phyloP scores from a whole-genome alignment of 1,140 invertebrate genomes.

The Andrena cerasifolii region DNA sequence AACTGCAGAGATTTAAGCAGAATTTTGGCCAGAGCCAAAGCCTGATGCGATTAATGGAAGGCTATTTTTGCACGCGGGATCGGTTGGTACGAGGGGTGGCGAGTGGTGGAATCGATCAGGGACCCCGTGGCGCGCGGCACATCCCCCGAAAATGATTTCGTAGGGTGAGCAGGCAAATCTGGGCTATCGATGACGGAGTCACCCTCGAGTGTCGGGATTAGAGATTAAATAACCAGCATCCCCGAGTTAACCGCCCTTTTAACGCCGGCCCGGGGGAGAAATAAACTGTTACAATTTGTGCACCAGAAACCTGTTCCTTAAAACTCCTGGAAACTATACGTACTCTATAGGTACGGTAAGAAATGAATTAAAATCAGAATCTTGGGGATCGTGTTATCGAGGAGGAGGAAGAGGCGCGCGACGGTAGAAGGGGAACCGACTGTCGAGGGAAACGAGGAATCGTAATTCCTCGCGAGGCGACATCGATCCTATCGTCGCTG shows the following conservation, averaged over 20 bases:
- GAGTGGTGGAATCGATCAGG: constrained; percentile 38
- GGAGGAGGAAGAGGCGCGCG: neutral
- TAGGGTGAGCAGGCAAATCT: constrained; percentile 59
- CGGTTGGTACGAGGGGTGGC: neutral
- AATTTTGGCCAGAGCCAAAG: no score
- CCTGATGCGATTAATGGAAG: neutral
- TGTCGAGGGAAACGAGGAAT: constrained; percentile 39
- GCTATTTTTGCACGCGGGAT: neutral
- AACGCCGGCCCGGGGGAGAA: constrained; percentile 34
- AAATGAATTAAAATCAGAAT: no score
- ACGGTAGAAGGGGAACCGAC: neutral
- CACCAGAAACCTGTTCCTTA: no score
- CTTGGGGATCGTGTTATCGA: neutral
- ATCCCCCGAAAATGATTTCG: constrained; percentile 61
- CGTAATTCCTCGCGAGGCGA: constrained; percentile 47
- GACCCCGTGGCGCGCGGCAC: neutral
- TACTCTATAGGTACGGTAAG: no score
- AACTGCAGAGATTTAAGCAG: no score
- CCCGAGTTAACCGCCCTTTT: constrained; percentile 66
- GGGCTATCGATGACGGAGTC: constrained; percentile 76
- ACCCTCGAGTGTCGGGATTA: constrained; percentile 80
- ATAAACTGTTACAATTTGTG: neutral
- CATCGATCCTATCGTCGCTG: constrained; percentile 52
- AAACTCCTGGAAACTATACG: no score
- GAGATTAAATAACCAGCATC: constrained; percentile 82